Base-by-base conservation (phyloP, 2,797 vertebrate genomes). In the Lerista edwardsae region DNA sequence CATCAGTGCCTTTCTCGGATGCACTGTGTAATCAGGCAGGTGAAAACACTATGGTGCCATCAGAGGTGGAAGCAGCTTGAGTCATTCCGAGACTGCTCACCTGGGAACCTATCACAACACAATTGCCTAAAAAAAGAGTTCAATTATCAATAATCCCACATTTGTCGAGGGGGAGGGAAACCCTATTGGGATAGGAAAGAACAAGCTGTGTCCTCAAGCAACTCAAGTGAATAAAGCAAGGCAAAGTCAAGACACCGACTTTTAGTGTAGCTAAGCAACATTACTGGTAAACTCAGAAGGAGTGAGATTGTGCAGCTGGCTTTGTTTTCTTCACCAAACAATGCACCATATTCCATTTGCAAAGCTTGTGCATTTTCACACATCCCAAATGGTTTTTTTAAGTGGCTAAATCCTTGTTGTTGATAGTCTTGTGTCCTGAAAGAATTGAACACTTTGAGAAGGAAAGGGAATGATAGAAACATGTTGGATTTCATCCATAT, bases 21-120 rank as follows among this genome's bases (percentile, higher is more conserved):
- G 88, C 88, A 15, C 75, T 55, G 8, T 87, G 83, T 95, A 91
- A 92, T 90, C 90, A 87, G 84, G 31, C 81, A 94, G 82, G 80
- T 89, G 88, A 80, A 91, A 86, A 79, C 64, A 81, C 89, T 27
- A 74, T 76, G 85, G 78, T 92, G 87, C 85, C 74, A 36, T 84
- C 75, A 82, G 81, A 61, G 67, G 74, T 55, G 87, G 84, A 81
- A 82, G 5, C 0, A 19, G 69, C 73, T 77, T 80, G 77, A 81
- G 79, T 90, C 83, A 88, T 88, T 71, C 29, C 5, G 31, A 81
- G 67, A 19, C 68, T 83, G 79, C 80, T 84, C 77, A 65, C 57
- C 59, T n/a, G 85, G 80, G 36, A 90, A 84, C 3, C 0, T 75
- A 71, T 51, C 67, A 80, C 47, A 85, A 51, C 17, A 79, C 7